Evolutionary conservation across 2,113 vertebrate species (phyloP).

Genomic region (Laterallus jamaicensis): DNA sequence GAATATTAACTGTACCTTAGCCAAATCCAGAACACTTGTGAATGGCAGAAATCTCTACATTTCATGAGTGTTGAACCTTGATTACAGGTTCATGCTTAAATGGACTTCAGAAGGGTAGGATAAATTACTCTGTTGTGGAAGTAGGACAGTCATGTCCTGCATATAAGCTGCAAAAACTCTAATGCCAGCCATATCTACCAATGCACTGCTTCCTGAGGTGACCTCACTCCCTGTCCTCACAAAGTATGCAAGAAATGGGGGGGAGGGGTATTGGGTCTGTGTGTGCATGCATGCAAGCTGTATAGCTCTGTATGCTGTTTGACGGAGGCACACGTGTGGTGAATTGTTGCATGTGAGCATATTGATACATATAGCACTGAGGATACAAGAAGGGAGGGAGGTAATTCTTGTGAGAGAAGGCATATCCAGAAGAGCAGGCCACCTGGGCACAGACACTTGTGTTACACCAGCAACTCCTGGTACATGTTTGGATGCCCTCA

Average conservation of each 20-base stretch:
- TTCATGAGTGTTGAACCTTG: not conserved
- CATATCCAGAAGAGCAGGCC: not conserved
- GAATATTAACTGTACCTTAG: no score
- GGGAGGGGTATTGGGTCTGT: no score
- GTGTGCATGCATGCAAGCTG: no score
- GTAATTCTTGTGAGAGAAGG: not conserved
- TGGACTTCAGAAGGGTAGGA: not conserved
- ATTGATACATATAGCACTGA: not conserved
- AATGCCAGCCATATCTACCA: not conserved
- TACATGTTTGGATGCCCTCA: not conserved
- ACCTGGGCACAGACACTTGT: not conserved
- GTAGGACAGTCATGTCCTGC: not conserved
- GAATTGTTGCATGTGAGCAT: accelerated
- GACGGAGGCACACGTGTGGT: not conserved
- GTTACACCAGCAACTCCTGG: not conserved
- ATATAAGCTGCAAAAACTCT: not conserved
- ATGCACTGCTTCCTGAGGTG: not conserved
- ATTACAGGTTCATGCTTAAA: not conserved
- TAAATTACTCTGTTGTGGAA: not conserved
- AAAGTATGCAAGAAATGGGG: not conserved
- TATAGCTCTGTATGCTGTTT: not conserved
- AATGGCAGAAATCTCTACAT: not conserved
- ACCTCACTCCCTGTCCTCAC: not conserved
- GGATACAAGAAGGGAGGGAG: not conserved
- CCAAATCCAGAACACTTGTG: not conserved